Base-by-base conservation (phyloP, 1,140 invertebrate species). In the Drosophila athabasca region DNA sequence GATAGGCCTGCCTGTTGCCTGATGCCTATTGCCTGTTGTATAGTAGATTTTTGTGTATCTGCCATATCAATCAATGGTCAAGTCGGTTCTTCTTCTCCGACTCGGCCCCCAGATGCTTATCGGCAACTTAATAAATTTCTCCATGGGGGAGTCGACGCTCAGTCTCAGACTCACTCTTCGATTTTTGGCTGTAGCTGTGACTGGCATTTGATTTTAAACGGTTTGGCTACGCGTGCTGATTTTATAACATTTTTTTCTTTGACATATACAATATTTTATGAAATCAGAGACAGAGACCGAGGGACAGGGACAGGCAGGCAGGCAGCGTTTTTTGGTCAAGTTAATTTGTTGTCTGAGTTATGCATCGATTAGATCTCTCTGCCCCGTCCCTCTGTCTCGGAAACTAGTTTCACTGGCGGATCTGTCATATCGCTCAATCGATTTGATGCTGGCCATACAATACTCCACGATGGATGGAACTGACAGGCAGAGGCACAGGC, bases 221-320 rank as follows among this genome's bases (percentile, higher is more conserved):
- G 60, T 87, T 88, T 59, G 45, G 83, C 83, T 83, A 79, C 79
- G 83, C 83, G 83, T 83, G 79, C 83, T 83, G 83, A 88, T 88
- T 87, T 87, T 76, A 80, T 77, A 87, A 76, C 77, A 2, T 31
- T 31, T 31, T 31, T 31, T 8, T 9, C 11, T 39, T 74, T 62
- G 81, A 70, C 61, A 70, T 62, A 55, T 80, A 26, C 24, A 31
- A 70, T 57, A 66, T 77, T 67, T 74, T 61, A 73, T 81, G 82
- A 77, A 88, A 85, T 88, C 66, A 61, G 62, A 87, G 62, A 75
- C 69, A 59, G 22, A 48, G 62, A 75, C 69, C 59, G 22, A 48
- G 39, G 58, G 11, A 45, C 57, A 64, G 48, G 19, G 22, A 48
- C 29, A 53, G 11, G 41, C 57, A 64, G 48, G 19, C 64, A 29